Percentiles rank a stretch among this genome's conserved stretches.
Conservation (phyloP, 2,888 invertebrate genomes). For the Ornithoptera priamus region DNA sequence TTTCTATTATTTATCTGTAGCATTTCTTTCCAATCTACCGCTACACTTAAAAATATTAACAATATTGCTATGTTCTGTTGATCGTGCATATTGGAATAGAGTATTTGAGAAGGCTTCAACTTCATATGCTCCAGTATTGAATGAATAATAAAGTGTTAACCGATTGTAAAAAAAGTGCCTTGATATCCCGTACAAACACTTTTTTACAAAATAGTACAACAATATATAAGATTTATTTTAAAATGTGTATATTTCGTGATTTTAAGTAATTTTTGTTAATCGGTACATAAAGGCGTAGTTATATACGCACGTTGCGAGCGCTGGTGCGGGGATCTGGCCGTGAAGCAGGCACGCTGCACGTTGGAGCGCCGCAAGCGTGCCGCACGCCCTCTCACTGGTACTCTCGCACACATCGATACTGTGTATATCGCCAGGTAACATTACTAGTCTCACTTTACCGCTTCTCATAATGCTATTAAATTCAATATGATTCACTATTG, state of each 20-base stretch:
- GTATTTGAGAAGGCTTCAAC: too few relatives aligned
- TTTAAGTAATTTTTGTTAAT: neutral
- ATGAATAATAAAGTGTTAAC: too few relatives aligned
- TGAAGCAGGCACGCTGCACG: conserved; percentile 64
- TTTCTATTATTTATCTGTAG: too few relatives aligned
- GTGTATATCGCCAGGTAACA: conserved; percentile 80
- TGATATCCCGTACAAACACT: too few relatives aligned
- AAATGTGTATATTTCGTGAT: conserved; percentile 70
- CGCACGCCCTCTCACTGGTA: conserved; percentile 54
- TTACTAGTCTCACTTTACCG: conserved; percentile 18
- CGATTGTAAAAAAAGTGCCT: too few relatives aligned
- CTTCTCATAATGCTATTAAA: neutral
- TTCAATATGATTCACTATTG: neutral
- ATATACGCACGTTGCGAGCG: conserved; percentile 73
- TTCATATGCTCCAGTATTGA: too few relatives aligned
- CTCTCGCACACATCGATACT: conserved; percentile 77
- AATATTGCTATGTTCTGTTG: too few relatives aligned
- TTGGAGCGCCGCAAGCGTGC: conserved; percentile 61
- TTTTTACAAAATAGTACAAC: too few relatives aligned
- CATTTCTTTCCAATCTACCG: too few relatives aligned
- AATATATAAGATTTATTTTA: conserved; percentile 21
- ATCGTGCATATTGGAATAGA: too few relatives aligned
- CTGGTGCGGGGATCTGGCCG: conserved; percentile 75
- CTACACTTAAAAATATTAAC: too few relatives aligned
- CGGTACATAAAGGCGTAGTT: conserved; percentile 58